These are phyloP conservation scores for Zaprionus lachaisei DNA, from an alignment of 1,140 invertebrate genomes.

Conservation along the genomic window DNA sequence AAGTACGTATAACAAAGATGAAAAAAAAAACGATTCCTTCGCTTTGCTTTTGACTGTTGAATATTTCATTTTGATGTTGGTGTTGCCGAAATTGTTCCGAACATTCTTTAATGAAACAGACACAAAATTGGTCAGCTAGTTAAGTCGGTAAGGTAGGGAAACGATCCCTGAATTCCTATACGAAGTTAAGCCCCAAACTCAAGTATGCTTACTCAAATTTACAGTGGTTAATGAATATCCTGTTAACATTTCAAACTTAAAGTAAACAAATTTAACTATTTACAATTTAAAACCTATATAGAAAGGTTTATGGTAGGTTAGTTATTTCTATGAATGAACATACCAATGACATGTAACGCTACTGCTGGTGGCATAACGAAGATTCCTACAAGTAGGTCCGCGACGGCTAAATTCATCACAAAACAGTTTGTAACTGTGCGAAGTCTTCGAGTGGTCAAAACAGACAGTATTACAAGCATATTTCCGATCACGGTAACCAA, in stretches of 20 bases:
- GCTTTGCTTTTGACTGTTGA: constrained; percentile 12
- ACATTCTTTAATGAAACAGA: constrained; percentile 12
- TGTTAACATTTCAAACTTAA: not conserved
- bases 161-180: not conserved
- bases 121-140: constrained; percentile 1
- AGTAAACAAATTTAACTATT: not conserved
- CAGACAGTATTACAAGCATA: constrained; percentile 95
- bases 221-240: not conserved
- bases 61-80: constrained; percentile 30
- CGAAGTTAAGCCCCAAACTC: not conserved
- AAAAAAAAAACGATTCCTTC: constrained; percentile 30
- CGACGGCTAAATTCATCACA: constrained; percentile 95
- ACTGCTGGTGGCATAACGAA: constrained; percentile 98
- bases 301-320: not conserved
- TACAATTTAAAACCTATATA: not conserved
- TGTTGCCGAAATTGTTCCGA: constrained; percentile 16
- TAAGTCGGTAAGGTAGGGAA: not conserved
- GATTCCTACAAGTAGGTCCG: constrained; percentile 95
- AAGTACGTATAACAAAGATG: constrained; percentile 29
- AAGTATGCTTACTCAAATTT: not conserved
- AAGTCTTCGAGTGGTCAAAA: constrained; percentile 94
- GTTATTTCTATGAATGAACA: constrained; percentile 68
- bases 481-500: constrained; percentile 91
- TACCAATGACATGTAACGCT: constrained; percentile 87
- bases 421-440: constrained; percentile 98